Percentiles rank a stretch among this genome's conserved stretches.
Conservation (phyloP, 1,140 invertebrate species). For the Drosophila athabasca region DNA sequence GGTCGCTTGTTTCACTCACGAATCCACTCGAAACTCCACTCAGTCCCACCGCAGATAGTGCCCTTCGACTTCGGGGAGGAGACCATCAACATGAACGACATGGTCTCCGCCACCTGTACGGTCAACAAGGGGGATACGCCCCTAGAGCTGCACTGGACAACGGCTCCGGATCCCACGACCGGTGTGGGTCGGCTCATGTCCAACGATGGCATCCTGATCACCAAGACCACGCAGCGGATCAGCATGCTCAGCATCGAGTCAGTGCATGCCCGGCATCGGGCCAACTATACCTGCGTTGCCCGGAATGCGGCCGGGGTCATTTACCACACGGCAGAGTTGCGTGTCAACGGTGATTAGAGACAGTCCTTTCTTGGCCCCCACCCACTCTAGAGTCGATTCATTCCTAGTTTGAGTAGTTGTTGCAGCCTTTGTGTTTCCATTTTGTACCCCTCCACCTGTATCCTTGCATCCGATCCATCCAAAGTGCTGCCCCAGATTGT, state of each 20-base stretch:
- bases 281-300: constrained; percentile 89
- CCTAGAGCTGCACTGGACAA: constrained; percentile 89
- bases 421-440: constrained; percentile 21
- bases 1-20: constrained; percentile 47
- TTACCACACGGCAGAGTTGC: constrained; percentile 88
- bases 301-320: constrained; percentile 90
- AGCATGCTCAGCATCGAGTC: constrained; percentile 88
- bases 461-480: constrained; percentile 32
- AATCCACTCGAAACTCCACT: constrained; percentile 3
- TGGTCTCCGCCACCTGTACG: constrained; percentile 90
- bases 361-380: neutral
- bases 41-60: constrained; percentile 88
- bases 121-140: constrained; percentile 94
- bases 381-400: constrained; percentile 2
- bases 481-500: constrained; percentile 54
- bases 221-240: constrained; percentile 87
- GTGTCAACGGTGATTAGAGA: constrained; percentile 86
- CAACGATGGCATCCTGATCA: constrained; percentile 85
- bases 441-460: constrained; percentile 17
- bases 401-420: constrained; percentile 21
- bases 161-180: constrained; percentile 71
- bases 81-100: constrained; percentile 89
- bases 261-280: constrained; percentile 87
- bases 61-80: constrained; percentile 90
- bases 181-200: constrained; percentile 72